These are phyloP conservation scores for Nerophis lumbriciformis DNA, from an alignment of 2,113 vertebrate genomes.

Conservation along the genomic window DNA sequence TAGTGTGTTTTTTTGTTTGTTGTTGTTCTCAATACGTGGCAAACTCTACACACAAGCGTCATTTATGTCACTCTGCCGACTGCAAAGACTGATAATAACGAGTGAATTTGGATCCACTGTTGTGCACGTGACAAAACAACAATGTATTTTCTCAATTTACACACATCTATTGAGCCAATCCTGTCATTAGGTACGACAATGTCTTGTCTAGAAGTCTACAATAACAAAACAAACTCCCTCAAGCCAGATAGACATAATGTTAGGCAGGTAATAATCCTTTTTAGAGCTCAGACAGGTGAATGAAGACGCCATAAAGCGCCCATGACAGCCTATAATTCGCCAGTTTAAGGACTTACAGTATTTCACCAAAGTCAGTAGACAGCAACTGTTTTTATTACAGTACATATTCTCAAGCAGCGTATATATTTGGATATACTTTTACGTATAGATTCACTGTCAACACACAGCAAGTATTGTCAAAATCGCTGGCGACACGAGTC, in stretches of 20 bases:
- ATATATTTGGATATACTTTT: too few species aligned
- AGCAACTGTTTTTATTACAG: too few species aligned
- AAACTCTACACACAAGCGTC: constrained; percentile 38
- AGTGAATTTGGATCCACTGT: neutral
- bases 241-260: constrained; percentile 4
- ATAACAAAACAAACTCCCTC: constrained; percentile 3
- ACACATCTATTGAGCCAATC: neutral
- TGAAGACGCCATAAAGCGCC: constrained; percentile 11
- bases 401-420: too few species aligned
- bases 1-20: constrained; percentile 51
- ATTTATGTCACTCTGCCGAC: constrained; percentile 12
- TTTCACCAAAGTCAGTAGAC: constrained; percentile 7
- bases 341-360: constrained; percentile 14
- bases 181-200: neutral
- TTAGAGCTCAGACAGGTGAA: neutral
- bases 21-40: constrained; percentile 37
- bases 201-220: neutral
- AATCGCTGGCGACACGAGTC: too few species aligned
- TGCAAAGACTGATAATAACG: neutral
- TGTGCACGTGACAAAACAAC: neutral
- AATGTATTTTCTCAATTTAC: constrained; percentile 1
- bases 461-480: too few species aligned
- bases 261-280: constrained; percentile 6
- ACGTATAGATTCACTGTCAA: too few species aligned
- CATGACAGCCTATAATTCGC: constrained; percentile 1